Base-by-base conservation (phyloP, 2,888 invertebrate species). In the Pollenia angustigena region DNA sequence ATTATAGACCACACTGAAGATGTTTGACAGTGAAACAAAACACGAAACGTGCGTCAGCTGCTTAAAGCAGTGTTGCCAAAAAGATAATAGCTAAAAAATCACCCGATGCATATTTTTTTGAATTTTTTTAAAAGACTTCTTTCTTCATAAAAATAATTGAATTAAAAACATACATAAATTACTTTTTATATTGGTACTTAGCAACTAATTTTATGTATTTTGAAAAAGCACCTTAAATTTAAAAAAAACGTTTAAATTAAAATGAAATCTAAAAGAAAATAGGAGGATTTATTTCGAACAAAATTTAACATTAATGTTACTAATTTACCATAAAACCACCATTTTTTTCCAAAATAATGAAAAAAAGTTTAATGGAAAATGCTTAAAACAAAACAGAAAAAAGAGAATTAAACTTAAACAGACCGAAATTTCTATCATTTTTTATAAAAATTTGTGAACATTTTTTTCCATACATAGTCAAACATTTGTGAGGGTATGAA, bases 321-420 rank as follows among this genome's bases (percentile, higher is more conserved):
- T 88, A 89, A 89, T 89, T 89, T 89, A 87, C 87, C 88, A 89
- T 76, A 81, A 88, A 87, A 78, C 83, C 87, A 82, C 85, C 79
- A 88, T 87, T 88, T 88, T 88, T 88, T 85, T 81, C 46, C 56
- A 79, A 78, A 60, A 54, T 52, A 66, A 72, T 14, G 23, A 80
- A 56, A 58, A 52, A 10, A 32, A 52, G 72, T 50, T 56, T 16
- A 14, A 14, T 6, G n/a, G n/a, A 40, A 23, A 16, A 46, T 72
- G 56, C 44, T 80, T 16, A 8, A 10, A 54, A 62, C 11, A 62
- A 50, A 71, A 82, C 32, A 16, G 46, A 68, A 40, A 78, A 69
- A 32, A 44, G 42, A 42, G 18, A 48, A 11, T 76, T 64, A 76
- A 32, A 74, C 18, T 68, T 32, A 58, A 69, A 71, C 76, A 48